Conservation (phyloP, 2,888 invertebrate species). For the Thysanoteuthis rhombus region DNA sequence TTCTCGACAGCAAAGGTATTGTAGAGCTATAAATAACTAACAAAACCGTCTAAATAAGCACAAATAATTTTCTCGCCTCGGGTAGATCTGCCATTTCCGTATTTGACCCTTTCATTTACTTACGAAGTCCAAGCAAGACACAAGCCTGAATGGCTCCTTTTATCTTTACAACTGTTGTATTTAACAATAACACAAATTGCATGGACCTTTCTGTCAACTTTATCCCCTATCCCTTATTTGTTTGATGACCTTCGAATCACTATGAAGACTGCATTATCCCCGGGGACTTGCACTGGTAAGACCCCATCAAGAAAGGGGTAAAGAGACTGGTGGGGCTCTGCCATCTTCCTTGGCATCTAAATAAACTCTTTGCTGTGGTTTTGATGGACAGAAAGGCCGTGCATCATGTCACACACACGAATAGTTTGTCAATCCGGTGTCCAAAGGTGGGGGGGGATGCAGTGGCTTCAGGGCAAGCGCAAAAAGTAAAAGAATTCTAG, state of each 20-base stretch:
- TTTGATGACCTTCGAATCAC: background rate
- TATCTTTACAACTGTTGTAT: background rate
- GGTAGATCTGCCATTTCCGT: background rate
- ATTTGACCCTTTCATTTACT: background rate
- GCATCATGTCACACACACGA: background rate
- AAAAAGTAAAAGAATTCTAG: background rate
- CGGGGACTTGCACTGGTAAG: background rate
- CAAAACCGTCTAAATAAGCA: background rate
- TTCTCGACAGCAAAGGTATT: no score
- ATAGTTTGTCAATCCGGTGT: background rate
- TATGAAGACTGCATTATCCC: background rate
- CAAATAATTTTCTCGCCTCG: background rate
- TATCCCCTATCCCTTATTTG: background rate
- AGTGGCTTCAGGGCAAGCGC: background rate
- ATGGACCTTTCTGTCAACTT: background rate
- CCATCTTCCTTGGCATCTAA: background rate
- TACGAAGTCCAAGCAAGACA: background rate
- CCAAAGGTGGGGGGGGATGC: background rate
- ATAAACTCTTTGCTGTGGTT: background rate
- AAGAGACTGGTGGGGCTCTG: background rate
- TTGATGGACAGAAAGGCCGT: background rate
- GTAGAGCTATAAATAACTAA: no score
- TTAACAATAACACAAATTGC: background rate
- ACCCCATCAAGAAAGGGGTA: background rate
- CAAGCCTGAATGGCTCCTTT: background rate